phyloP scores from a whole-genome alignment of 2,113 vertebrate genomes.

The Nanorana parkeri region DNA sequence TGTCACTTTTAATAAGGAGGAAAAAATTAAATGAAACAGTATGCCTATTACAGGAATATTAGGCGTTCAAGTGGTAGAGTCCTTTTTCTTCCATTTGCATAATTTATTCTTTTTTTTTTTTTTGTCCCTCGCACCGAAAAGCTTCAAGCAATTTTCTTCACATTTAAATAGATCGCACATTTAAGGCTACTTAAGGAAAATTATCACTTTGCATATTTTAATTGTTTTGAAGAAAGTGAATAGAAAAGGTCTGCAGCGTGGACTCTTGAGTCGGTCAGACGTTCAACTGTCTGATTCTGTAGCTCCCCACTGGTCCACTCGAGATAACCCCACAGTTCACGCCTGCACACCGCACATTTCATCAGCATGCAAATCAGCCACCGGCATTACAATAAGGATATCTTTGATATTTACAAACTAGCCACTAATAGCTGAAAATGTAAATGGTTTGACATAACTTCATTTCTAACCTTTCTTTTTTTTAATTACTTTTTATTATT shows the following conservation, averaged over 20 bases:
- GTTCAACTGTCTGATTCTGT: constrained; percentile 89
- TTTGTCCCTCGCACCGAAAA: constrained; percentile 87
- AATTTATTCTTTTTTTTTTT: constrained; percentile 90
- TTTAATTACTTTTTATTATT: constrained; percentile 58
- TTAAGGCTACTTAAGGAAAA: constrained; percentile 99
- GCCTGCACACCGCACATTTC: constrained; percentile 93
- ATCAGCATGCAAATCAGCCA: constrained; percentile 99
- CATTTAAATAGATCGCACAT: constrained; percentile 99
- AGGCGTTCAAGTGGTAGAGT: constrained; percentile 99
- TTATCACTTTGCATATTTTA: constrained; percentile 99
- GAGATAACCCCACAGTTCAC: constrained; percentile 98
- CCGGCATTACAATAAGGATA: constrained; percentile 88
- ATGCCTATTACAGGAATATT: constrained; percentile 99
- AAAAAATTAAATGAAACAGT: constrained; percentile 99
- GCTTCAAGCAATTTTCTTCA: constrained; percentile 99
- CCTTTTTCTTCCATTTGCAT: constrained; percentile 98
- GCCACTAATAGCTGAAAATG: constrained; percentile 93
- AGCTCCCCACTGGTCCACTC: constrained; percentile 88
- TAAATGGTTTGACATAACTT: constrained; percentile 97
- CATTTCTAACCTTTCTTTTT: constrained; percentile 72
- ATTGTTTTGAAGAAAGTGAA: constrained; percentile 99
- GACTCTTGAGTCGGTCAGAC: constrained; percentile 93
- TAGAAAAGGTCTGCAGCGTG: constrained; percentile 97
- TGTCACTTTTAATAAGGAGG: constrained; percentile 99
- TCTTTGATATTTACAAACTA: constrained; percentile 99